phyloP scores from a whole-genome alignment of 2,113 vertebrate genomes.

The Ophiodon elongatus region DNA sequence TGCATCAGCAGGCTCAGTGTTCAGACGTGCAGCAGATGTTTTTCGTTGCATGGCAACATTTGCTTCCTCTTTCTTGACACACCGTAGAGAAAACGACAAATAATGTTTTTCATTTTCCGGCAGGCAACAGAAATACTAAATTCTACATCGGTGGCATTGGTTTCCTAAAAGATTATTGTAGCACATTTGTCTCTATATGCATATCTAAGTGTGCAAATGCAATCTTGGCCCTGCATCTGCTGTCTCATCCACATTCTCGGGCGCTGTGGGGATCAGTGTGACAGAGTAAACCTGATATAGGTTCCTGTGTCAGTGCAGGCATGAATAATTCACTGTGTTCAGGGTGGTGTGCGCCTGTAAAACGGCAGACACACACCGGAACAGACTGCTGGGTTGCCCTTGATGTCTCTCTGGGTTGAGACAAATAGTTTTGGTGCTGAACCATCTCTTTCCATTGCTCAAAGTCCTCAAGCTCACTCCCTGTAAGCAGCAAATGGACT shows the following conservation, averaged over 20 bases:
- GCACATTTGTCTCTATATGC: not conserved
- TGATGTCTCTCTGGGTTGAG: constrained; percentile 61
- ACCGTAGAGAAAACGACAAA: not conserved
- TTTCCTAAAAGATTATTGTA: constrained; percentile 14
- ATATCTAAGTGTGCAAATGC: constrained; percentile 6
- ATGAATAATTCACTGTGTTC: constrained; percentile 74
- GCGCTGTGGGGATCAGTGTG: constrained; percentile 53
- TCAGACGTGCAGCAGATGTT: constrained; percentile 2
- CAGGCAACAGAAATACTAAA: constrained; percentile 14
- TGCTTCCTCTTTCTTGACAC: not conserved
- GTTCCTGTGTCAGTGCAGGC: constrained; percentile 52
- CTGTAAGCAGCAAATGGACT: constrained; percentile 9
- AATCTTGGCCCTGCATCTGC: constrained; percentile 25
- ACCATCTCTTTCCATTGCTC: constrained; percentile 42
- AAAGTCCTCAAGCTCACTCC: constrained; percentile 5
- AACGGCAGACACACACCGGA: constrained; percentile 34
- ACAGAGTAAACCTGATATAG: constrained; percentile 69
- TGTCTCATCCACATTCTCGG: constrained; percentile 53
- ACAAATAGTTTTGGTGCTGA: constrained; percentile 58
- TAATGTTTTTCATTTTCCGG: constrained; percentile 1
- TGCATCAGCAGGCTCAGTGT: not conserved
- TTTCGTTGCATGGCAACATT: constrained; percentile 4
- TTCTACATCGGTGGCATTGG: not conserved
- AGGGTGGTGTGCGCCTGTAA: constrained; percentile 46
- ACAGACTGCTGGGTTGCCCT: constrained; percentile 53